phyloP scores from a whole-genome alignment of 2,888 invertebrate species.

The Enoplolaimus lenunculus region DNA sequence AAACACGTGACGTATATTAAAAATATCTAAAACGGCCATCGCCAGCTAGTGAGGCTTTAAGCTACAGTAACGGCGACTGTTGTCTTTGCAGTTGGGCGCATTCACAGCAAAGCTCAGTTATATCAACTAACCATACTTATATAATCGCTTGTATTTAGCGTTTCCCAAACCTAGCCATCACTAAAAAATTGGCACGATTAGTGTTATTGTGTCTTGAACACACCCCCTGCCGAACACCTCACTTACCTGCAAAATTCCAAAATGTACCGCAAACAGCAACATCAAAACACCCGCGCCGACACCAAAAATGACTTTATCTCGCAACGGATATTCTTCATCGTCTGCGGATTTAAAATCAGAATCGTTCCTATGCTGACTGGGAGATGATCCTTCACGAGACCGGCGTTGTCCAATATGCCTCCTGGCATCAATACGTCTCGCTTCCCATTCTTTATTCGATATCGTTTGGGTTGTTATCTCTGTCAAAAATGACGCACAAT shows the following conservation, averaged over 20 bases:
- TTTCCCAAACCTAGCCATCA: too few species aligned
- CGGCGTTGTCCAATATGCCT: background rate
- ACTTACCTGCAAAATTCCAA: conserved; percentile 31
- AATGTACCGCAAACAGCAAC: conserved; percentile 35
- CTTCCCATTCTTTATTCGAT: conserved; percentile 12
- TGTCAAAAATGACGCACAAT: background rate
- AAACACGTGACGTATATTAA: too few species aligned
- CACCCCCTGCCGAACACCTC: background rate
- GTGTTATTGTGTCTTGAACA: background rate
- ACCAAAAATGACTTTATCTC: conserved; percentile 28
- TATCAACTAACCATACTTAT: too few species aligned
- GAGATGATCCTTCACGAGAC: background rate
- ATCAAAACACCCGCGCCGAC: conserved; percentile 32
- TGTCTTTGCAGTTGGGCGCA: too few species aligned
- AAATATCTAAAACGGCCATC: too few species aligned
- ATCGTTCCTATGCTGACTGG: conserved; percentile 15
- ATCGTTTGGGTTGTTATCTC: conserved; percentile 9
- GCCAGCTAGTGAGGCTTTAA: too few species aligned
- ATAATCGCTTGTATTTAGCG: too few species aligned
- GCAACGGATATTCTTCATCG: conserved; percentile 27
- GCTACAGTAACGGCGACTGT: too few species aligned
- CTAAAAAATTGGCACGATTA: background rate
- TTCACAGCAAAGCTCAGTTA: too few species aligned
- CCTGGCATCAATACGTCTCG: conserved; percentile 7
- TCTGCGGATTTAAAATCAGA: conserved; percentile 21